A percentile compares a stretch with the other conserved stretches of the same genome.
Conservation (phyloP, 2,888 invertebrate genomes). For the Microplitis manilae region DNA sequence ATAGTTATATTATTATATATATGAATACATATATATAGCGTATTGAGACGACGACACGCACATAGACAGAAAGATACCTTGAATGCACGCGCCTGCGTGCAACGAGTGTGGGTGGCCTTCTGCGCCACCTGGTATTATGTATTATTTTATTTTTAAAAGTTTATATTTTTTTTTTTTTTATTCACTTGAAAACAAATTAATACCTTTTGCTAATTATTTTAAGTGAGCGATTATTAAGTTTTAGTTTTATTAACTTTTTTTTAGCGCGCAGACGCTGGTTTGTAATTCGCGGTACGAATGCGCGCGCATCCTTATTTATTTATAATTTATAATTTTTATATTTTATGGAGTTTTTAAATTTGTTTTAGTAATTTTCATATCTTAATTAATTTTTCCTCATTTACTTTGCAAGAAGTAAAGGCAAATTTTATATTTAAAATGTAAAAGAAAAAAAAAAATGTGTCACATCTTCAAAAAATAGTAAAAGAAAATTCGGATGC, state of each 20-base stretch:
- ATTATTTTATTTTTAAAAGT: constrained; percentile 47
- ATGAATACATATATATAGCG: constrained; percentile 7
- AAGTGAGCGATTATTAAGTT: no score
- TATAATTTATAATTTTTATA: neutral
- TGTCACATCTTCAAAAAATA: constrained; percentile 48
- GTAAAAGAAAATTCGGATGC: constrained; percentile 24
- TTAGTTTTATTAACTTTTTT: neutral
- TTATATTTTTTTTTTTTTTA: constrained; percentile 33
- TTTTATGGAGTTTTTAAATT: neutral
- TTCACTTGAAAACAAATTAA: constrained; percentile 42
- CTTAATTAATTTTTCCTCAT: neutral
- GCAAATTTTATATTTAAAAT: neutral
- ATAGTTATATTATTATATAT: constrained; percentile 42
- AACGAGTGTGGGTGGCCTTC: constrained; percentile 50
- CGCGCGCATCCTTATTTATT: constrained; percentile 17
- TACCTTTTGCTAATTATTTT: neutral
- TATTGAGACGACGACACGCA: constrained; percentile 7
- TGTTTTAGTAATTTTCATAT: neutral
- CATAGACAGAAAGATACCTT: constrained; percentile 32
- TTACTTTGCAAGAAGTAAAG: neutral
- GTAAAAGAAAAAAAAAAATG: constrained; percentile 63
- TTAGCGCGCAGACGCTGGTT: neutral
- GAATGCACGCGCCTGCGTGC: constrained; percentile 46
- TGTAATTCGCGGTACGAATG: constrained; percentile 26
- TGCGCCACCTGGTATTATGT: constrained; percentile 60